These are phyloP conservation scores for Sciurus vulgaris DNA, from an alignment of 2,797 vertebrate genomes.

Conservation along the genomic window DNA sequence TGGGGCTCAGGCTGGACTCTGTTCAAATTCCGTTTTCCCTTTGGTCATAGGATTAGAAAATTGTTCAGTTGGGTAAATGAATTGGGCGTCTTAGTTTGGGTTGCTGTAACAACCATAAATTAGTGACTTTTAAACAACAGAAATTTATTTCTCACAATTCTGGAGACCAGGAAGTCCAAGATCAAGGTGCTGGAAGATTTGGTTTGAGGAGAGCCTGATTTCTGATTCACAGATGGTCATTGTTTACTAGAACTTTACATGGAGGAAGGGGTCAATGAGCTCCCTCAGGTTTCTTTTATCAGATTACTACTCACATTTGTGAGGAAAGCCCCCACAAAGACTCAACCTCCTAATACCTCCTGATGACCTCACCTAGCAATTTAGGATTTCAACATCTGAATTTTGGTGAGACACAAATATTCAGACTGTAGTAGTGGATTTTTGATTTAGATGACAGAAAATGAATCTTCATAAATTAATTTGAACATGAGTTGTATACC, in stretches of 20 bases:
- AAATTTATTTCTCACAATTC: background rate
- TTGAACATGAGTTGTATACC: slow-evolving; percentile 1
- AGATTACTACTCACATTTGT: background rate
- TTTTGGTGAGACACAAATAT: background rate
- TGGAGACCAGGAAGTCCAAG: background rate
- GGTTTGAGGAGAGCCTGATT: background rate
- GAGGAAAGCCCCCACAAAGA: background rate
- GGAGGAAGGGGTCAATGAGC: background rate
- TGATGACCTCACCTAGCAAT: background rate
- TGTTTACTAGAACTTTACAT: background rate
- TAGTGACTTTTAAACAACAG: background rate
- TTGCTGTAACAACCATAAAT: background rate
- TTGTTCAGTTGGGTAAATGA: background rate
- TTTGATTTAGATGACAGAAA: background rate
- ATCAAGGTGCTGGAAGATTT: background rate
- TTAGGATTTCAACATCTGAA: background rate
- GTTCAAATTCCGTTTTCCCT: slow-evolving; percentile 26
- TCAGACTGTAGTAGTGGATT: background rate
- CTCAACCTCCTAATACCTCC: background rate
- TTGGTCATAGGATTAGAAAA: slow-evolving; percentile 59
- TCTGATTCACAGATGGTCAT: background rate
- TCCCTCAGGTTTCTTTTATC: background rate
- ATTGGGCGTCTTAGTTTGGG: background rate
- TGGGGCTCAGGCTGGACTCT: background rate
- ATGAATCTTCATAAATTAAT: slow-evolving; percentile 12